Evolutionary conservation across 2,113 vertebrate genomes (phyloP), one percentile per base, ranked within the genome.

Genomic region (Megalops atlanticus): DNA sequence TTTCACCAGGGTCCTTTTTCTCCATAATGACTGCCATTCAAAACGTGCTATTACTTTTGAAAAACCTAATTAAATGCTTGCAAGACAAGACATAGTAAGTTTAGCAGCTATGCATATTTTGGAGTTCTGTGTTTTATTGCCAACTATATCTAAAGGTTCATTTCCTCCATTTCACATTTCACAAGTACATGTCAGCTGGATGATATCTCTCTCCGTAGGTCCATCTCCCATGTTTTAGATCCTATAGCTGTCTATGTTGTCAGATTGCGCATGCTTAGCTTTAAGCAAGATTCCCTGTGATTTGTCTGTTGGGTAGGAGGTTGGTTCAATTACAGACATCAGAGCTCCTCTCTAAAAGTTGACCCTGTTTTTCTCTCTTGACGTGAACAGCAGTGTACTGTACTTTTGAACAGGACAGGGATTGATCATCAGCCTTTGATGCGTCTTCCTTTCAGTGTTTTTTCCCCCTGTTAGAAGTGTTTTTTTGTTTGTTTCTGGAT

Each of bases 401-500:
- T 35, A 35, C 36, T 52, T 68, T 74, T 82, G 41, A 70, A 69
- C 43, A 49, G 81, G 69, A 5, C 6, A n/a, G 54, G 58, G 21
- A 43, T 10, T 69, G 68, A 77, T 77, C 68, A 35, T 38, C 21
- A 47, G n/a, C 14, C 81, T 73, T 82, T 78, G 68, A 82, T 82
- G 43, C 80, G 33, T 43, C 40, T 76, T 64, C 78, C 77, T 79
- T 83, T 82, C 83, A 69, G 80, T 83, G 84, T 83, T 54, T 83
- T 79, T 69, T 85, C 27, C 18, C 18, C 10, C n/a, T n/a, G n/a
- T 86, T 85, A 85, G 78, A 78, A 83, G 82, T 74, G 64, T 39
- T 70, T 52, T 85, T 52, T 77, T 27, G 3, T 27, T 27, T 41
- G 18, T 38, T 40, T 16, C 31, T 79, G 24, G 39, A 76, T 58